phyloP scores from a whole-genome alignment of 2,888 invertebrate genomes.

The Palloptera scutellata region DNA sequence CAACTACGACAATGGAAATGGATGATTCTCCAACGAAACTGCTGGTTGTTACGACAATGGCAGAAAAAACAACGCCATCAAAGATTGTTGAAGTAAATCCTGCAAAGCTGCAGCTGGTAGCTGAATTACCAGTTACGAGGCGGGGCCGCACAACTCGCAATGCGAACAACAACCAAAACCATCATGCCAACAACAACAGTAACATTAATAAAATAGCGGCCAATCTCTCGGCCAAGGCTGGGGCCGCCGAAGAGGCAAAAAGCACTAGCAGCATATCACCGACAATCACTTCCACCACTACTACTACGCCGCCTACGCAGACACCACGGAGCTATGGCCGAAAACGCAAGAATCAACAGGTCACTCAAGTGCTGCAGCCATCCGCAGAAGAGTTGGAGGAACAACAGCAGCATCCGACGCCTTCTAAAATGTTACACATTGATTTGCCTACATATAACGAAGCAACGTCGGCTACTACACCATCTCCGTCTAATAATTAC shows the following conservation, averaged over 20 bases:
- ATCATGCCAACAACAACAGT: conserved; percentile 44
- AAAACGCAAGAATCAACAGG: conserved; percentile 61
- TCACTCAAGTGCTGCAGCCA: conserved; percentile 48
- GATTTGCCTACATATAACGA: conserved; percentile 35
- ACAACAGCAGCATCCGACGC: conserved; percentile 39
- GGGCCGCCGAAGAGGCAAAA: conserved; percentile 41
- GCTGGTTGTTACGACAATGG: background rate
- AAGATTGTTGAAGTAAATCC: background rate
- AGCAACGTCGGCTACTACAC: background rate
- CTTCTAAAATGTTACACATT: conserved; percentile 46
- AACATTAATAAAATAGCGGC: conserved; percentile 58
- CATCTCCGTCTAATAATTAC: conserved; percentile 29
- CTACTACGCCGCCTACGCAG: conserved; percentile 21
- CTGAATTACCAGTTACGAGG: conserved; percentile 41
- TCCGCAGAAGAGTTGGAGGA: conserved; percentile 38
- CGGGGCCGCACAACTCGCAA: conserved; percentile 55
- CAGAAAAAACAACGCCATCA: background rate
- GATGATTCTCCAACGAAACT: conserved; percentile 40
- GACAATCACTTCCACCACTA: conserved; percentile 19
- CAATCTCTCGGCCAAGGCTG: conserved; percentile 54
- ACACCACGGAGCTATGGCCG: conserved; percentile 55
- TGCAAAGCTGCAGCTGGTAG: conserved; percentile 4
- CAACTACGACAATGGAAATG: conserved; percentile 33
- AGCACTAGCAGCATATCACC: conserved; percentile 2
- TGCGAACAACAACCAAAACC: conserved; percentile 51